These are phyloP conservation scores for Artemisiospiza belli DNA, from an alignment of 2,113 vertebrate species.

Conservation along the genomic window DNA sequence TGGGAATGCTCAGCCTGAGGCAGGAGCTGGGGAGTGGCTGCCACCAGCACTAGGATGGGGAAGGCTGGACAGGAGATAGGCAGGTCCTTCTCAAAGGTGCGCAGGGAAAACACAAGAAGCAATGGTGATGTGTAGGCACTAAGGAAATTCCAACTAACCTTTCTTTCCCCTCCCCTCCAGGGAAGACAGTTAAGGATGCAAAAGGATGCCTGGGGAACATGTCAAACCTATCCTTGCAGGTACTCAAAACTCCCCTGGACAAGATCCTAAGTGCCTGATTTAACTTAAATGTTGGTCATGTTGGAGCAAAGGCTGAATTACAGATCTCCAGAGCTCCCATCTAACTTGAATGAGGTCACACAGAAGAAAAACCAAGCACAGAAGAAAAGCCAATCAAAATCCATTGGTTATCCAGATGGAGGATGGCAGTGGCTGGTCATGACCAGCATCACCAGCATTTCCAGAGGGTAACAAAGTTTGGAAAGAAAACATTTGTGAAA, in stretches of 20 bases:
- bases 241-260: background rate
- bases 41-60: too few species aligned
- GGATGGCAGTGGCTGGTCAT: background rate
- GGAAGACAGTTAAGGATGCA: background rate
- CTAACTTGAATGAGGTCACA: background rate
- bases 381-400: background rate
- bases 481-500: background rate
- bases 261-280: background rate
- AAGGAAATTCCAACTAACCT: too few species aligned
- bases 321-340: background rate
- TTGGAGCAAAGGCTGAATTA: background rate
- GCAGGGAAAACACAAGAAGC: too few species aligned
- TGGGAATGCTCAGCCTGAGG: too few species aligned
- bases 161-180: too few species aligned
- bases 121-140: too few species aligned
- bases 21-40: too few species aligned
- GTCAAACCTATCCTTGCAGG: background rate
- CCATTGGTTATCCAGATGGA: background rate
- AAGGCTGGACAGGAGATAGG: too few species aligned
- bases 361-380: background rate
- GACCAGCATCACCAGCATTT: background rate
- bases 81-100: too few species aligned
- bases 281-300: background rate
- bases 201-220: background rate
- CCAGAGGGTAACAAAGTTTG: background rate